Evolutionary conservation across 2,113 vertebrate species (phyloP).

Genomic region (Elephas maximus): DNA sequence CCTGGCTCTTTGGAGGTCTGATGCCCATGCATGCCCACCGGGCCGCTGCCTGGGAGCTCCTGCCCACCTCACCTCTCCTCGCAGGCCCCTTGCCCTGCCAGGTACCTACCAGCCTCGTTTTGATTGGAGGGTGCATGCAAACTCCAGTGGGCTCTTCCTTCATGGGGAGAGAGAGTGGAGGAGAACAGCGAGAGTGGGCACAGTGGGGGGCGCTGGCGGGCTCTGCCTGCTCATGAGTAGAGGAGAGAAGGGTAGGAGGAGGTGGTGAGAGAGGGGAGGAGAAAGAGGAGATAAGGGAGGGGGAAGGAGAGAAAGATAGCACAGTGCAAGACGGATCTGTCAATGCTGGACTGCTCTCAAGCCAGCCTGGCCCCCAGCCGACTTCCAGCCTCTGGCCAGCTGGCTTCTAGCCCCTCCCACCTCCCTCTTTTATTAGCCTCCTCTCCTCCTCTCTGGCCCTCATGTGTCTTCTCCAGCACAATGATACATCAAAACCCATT

Average conservation of each 20-base stretch:
- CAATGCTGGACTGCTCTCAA: conserved; percentile 39
- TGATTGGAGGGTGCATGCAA: conserved; percentile 86
- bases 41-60: conserved; percentile 21
- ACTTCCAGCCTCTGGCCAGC: conserved; percentile 24
- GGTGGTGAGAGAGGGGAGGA: conserved; percentile 65
- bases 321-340: conserved; percentile 81
- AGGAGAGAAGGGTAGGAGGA: conserved; percentile 75
- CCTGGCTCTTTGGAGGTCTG: neutral
- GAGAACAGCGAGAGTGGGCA: conserved; percentile 84
- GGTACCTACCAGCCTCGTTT: conserved; percentile 87
- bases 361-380: conserved; percentile 54
- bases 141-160: conserved; percentile 86
- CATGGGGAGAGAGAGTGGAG: conserved; percentile 85
- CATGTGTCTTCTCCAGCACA: conserved; percentile 5
- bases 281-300: conserved; percentile 74
- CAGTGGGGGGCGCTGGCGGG: conserved; percentile 83
- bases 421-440: conserved; percentile 48
- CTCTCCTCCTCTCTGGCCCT: conserved; percentile 54
- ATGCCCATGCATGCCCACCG: neutral
- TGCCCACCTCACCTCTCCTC: conserved; percentile 49
- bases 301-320: conserved; percentile 82
- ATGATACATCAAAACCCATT: neutral
- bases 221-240: conserved; percentile 84
- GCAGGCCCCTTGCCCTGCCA: conserved; percentile 78
- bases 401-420: neutral